Evolutionary conservation across 2,888 invertebrate species (phyloP).

Genomic region (Cosmorhoe ocellata): DNA sequence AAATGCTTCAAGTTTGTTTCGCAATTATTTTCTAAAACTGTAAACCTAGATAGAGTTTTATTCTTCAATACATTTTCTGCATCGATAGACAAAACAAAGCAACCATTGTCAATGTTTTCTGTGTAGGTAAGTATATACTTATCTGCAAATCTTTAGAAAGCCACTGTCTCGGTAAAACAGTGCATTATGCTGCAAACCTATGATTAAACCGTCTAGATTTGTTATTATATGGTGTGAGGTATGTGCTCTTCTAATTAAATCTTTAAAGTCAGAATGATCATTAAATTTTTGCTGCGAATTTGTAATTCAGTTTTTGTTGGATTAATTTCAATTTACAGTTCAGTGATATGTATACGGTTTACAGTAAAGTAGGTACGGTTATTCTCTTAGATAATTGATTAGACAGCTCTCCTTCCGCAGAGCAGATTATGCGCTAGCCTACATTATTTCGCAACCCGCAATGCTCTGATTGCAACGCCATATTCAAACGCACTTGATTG

Average conservation of each 20-base stretch:
- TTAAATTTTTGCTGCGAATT: constrained; percentile 1
- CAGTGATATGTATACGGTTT: constrained; percentile 10
- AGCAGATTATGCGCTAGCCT: constrained; percentile 69
- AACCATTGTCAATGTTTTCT: constrained; percentile 35
- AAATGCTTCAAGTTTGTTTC: neutral
- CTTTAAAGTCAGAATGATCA: constrained; percentile 9
- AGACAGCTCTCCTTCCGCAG: constrained; percentile 59
- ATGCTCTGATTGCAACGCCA: constrained; percentile 78
- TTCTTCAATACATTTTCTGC: constrained; percentile 20
- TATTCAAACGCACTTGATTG: constrained; percentile 49
- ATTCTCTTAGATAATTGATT: constrained; percentile 41
- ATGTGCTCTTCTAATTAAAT: constrained; percentile 16
- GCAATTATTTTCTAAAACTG: neutral
- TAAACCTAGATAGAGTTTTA: neutral
- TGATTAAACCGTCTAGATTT: constrained; percentile 21
- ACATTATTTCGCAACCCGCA: constrained; percentile 74
- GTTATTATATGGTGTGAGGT: constrained; percentile 7
- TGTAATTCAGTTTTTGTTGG: constrained; percentile 12
- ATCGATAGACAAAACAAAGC: constrained; percentile 33
- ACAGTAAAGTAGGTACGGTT: constrained; percentile 10
- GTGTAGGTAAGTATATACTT: constrained; percentile 15
- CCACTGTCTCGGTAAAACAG: constrained; percentile 22
- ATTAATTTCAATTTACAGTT: constrained; percentile 17
- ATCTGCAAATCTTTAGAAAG: constrained; percentile 36
- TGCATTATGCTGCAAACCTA: constrained; percentile 24